Conservation (phyloP, 2,797 vertebrate species). For the Eutrigla gurnardus region DNA sequence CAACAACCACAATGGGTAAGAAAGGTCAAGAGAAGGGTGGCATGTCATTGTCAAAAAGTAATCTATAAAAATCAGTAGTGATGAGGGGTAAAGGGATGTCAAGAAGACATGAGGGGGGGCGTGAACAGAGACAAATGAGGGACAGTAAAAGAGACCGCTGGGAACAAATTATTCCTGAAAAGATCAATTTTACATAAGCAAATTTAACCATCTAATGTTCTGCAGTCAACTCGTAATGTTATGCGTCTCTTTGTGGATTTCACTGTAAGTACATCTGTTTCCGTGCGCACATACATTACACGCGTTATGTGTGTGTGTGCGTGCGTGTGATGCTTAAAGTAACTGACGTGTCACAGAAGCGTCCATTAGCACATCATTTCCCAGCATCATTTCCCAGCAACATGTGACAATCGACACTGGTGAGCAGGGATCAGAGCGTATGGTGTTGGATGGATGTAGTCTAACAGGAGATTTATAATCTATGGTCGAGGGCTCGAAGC, state of each 20-base stretch:
- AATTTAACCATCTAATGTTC: slow-evolving; percentile 11
- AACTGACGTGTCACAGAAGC: slow-evolving; percentile 8
- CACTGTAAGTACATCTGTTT: not conserved
- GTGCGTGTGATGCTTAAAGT: slow-evolving; percentile 5
- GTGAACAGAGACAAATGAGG: slow-evolving; percentile 4
- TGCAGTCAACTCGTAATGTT: not conserved
- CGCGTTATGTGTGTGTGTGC: not conserved
- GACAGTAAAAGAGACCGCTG: slow-evolving; percentile 17
- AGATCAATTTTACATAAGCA: slow-evolving; percentile 21
- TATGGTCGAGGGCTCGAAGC: slow-evolving; percentile 47
- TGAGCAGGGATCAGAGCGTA: slow-evolving; percentile 23
- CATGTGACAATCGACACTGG: slow-evolving; percentile 23
- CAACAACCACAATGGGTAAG: not conserved
- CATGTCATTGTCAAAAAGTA: slow-evolving; percentile 1
- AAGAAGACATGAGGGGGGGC: not conserved
- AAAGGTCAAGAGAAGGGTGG: not conserved
- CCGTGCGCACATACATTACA: not conserved
- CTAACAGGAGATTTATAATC: slow-evolving; percentile 68
- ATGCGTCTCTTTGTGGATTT: not conserved
- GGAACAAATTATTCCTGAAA: slow-evolving; percentile 18
- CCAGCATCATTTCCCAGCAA: slow-evolving; percentile 24
- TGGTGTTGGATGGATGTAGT: slow-evolving; percentile 42
- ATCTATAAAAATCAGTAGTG: slow-evolving; percentile 16
- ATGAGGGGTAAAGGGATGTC: not conserved
- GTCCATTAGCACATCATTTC: slow-evolving; percentile 41